A percentile compares a stretch with the other conserved stretches of the same genome.
These are phyloP conservation scores for Ochlodes sylvanus DNA, from an alignment of 2,888 invertebrate species.

Conservation along the genomic window DNA sequence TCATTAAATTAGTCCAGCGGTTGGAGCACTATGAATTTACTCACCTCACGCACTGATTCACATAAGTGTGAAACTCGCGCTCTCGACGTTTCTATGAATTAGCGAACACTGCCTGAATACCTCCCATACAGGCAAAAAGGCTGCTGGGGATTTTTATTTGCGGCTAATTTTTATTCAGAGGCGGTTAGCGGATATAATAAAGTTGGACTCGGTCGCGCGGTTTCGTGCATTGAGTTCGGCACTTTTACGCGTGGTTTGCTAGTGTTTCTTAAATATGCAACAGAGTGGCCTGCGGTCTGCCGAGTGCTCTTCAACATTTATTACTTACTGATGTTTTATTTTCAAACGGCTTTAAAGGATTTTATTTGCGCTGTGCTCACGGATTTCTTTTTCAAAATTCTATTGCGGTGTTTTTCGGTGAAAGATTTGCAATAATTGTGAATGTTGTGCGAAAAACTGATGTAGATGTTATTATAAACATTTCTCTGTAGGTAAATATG, in stretches of 20 bases:
- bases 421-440: too few species aligned
- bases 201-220: slow-evolving; percentile 35
- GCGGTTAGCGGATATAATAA: slow-evolving; percentile 38
- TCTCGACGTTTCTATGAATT: slow-evolving; percentile 63
- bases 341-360: slow-evolving; percentile 6
- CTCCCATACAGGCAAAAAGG: slow-evolving; percentile 73
- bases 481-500: too few species aligned
- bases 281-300: slow-evolving; percentile 24
- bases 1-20: slow-evolving; percentile 83
- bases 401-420: neutral
- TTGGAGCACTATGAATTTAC: slow-evolving; percentile 76
- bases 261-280: slow-evolving; percentile 30
- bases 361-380: neutral
- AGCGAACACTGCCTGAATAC: slow-evolving; percentile 72
- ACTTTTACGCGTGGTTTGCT: slow-evolving; percentile 29
- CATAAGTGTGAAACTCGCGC: slow-evolving; percentile 79
- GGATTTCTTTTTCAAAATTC: neutral
- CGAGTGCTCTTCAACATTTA: slow-evolving; percentile 19
- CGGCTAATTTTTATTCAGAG: slow-evolving; percentile 59
- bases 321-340: slow-evolving; percentile 15
- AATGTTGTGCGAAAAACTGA: too few species aligned
- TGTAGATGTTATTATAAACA: too few species aligned
- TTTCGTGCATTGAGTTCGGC: slow-evolving; percentile 23
- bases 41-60: slow-evolving; percentile 72
- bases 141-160: slow-evolving; percentile 55